These are phyloP conservation scores for Apamea anceps DNA, from an alignment of 2,888 invertebrate species.

Conservation along the genomic window DNA sequence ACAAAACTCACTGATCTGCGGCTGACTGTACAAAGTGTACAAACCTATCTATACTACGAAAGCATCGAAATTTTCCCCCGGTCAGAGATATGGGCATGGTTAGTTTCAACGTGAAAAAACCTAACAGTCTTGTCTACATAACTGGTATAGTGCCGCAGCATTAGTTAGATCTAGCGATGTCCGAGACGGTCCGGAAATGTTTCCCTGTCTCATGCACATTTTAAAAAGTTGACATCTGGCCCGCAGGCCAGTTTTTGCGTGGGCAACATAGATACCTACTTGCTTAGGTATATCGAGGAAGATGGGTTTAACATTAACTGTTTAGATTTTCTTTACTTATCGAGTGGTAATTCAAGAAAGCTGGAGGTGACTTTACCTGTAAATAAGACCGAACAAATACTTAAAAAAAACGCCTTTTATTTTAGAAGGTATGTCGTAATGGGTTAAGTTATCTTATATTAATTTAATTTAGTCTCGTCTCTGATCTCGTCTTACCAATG, in stretches of 20 bases:
- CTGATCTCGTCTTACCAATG: background rate
- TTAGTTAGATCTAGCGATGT: background rate
- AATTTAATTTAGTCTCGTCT: background rate
- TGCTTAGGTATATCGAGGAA: background rate
- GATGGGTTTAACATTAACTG: background rate
- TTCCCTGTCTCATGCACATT: background rate
- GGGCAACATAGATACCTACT: background rate
- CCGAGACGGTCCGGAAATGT: background rate
- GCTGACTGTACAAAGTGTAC: background rate
- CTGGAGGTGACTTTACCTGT: background rate
- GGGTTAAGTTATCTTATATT: background rate
- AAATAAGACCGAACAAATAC: background rate
- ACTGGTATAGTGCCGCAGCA: background rate
- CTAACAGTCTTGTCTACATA: background rate
- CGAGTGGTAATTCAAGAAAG: background rate
- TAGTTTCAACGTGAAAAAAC: background rate
- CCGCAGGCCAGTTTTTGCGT: background rate
- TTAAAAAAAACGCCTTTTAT: background rate
- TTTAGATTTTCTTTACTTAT: background rate
- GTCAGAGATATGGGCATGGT: background rate
- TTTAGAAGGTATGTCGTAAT: background rate
- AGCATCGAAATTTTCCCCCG: background rate
- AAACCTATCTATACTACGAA: background rate
- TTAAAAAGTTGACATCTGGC: background rate
- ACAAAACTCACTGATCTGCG: background rate